Base-by-base conservation (phyloP, 2,113 vertebrate species). In the Pandion haliaetus region DNA sequence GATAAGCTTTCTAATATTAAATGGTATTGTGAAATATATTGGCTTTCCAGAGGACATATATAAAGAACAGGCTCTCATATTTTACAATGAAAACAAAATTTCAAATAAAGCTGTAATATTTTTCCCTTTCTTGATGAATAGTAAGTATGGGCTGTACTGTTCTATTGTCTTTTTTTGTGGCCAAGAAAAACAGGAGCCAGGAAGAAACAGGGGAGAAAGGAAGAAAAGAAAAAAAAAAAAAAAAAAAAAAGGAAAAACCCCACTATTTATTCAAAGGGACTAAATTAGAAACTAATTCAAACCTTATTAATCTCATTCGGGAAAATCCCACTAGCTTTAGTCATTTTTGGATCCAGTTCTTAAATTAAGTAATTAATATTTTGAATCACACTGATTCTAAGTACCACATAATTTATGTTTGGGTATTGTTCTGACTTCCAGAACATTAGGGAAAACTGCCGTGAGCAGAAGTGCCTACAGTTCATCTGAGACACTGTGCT, bases 311-410 rank as follows among this genome's bases (percentile, higher is more conserved):
- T 58, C 31, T 73, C 32, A 71, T 69, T 58, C 82, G 15, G 21
- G 62, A 84, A 90, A 81, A 7, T 95, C 80, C 54, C 65, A 76
- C 23, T 82, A 78, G 78, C 32, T 79, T 95, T 85, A 79, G 74
- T 38, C 1, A 62, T 62, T 86, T 90, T 90, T 40, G 1, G 19
- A 93, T 81, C 8, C 29, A 73, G 17, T 28, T 95, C 12, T 77
- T 90, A 40, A 87, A 47, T 55, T 85, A 82, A 82, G 23, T 58
- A 93, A 86, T 80, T 90, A 92, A 92, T 93, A 86, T 95, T 95
- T 82, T 65, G 40, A 83, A 83, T 83, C 55, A 66, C 34, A 73
- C 5, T 87, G 36, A 36, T 72, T 88, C 34, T 77, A 79, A 88
- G 52, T 66, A 61, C 21, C 32, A 54, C 2, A 2, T 76, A 90